A percentile compares a stretch with the other conserved stretches of the same genome.
These are phyloP conservation scores for Takifugu rubripes DNA, from an alignment of 2,797 vertebrate genomes.

Conservation along the genomic window DNA sequence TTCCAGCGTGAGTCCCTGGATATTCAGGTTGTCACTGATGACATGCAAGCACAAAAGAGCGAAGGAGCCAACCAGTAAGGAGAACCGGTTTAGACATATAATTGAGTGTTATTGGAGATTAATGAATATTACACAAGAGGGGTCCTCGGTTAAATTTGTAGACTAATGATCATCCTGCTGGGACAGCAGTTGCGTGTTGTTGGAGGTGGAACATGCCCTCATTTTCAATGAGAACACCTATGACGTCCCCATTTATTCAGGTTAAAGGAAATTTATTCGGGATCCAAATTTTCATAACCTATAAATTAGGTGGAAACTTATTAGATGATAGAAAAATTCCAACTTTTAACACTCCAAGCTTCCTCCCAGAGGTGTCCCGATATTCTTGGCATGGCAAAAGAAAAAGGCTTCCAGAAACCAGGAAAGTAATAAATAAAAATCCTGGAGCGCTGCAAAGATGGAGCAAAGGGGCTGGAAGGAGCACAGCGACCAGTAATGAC, in stretches of 20 bases:
- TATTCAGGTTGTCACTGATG: slow-evolving; percentile 72
- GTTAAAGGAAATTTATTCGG: neutral
- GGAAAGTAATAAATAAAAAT: neutral
- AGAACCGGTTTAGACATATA: slow-evolving; percentile 28
- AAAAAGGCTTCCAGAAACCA: no score
- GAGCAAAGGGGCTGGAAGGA: slow-evolving; percentile 61
- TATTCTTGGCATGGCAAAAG: neutral
- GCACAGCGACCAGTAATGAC: slow-evolving; percentile 72
- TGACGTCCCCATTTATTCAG: neutral
- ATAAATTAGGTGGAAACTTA: no score
- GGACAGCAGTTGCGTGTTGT: neutral
- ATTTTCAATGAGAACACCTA: neutral
- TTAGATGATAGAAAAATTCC: no score
- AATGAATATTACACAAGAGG: neutral
- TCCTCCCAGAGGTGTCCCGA: no score
- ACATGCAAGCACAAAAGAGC: slow-evolving; percentile 59
- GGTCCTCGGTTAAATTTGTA: neutral
- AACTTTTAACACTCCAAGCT: no score
- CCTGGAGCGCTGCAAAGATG: slow-evolving; percentile 33
- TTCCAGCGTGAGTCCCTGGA: slow-evolving; percentile 67
- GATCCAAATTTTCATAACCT: no score
- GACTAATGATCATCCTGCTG: neutral
- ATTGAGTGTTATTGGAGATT: no score
- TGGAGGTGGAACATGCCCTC: neutral
- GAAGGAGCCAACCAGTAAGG: slow-evolving; percentile 35